phyloP scores from a whole-genome alignment of 2,113 vertebrate species.

The Ictidomys tridecemlineatus region DNA sequence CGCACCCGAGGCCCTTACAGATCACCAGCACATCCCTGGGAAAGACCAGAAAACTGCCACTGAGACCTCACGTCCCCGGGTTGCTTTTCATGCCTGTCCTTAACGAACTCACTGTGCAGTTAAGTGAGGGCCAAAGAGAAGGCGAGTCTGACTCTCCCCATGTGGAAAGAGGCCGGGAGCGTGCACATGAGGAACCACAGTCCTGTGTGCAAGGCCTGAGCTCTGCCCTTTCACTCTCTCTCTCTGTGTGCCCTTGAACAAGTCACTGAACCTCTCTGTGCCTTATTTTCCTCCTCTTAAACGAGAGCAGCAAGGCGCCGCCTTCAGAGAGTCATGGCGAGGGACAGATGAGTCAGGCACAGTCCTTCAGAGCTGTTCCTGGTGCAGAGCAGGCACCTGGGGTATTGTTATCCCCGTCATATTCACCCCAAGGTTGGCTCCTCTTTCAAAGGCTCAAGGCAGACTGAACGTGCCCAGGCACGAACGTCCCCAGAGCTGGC shows the following conservation, averaged over 20 bases:
- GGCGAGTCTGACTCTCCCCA: neutral
- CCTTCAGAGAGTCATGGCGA: neutral
- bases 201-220: neutral
- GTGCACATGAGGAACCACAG: no score
- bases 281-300: neutral
- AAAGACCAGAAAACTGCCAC: neutral
- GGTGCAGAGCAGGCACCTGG: neutral
- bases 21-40: neutral
- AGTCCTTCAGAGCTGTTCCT: neutral
- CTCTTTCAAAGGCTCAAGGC: neutral
- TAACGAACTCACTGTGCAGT: neutral
- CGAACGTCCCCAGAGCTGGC: accelerated
- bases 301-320: neutral
- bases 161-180: neutral
- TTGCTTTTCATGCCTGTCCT: neutral
- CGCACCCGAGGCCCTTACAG: neutral
- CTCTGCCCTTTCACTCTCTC: neutral
- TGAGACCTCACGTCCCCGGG: neutral
- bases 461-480: neutral
- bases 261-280: neutral
- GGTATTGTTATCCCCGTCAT: neutral
- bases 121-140: neutral
- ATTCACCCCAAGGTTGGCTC: neutral
- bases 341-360: neutral
- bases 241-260: neutral